These are phyloP conservation scores for Tribolium freemani DNA, from an alignment of 2,888 invertebrate genomes.

Conservation along the genomic window DNA sequence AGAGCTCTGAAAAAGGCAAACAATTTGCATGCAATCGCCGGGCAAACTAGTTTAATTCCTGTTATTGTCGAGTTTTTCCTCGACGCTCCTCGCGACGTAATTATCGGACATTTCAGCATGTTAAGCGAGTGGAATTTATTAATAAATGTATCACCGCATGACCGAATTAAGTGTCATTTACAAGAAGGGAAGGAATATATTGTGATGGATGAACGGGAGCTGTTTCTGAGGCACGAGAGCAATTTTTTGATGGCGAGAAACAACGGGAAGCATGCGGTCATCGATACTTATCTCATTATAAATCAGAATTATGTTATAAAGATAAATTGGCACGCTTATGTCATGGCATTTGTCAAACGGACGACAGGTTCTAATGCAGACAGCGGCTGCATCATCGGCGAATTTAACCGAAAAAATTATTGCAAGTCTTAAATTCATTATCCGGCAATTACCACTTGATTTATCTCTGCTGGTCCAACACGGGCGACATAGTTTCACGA, in stretches of 20 bases:
- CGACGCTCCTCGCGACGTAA: conserved; percentile 14
- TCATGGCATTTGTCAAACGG: conserved; percentile 57
- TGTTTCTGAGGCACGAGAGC: conserved; percentile 59
- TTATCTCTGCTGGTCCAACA: conserved; percentile 11
- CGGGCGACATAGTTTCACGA: conserved; percentile 22
- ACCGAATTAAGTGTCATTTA: conserved; percentile 43
- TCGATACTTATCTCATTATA: conserved; percentile 66
- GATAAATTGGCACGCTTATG: conserved; percentile 68
- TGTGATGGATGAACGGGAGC: conserved; percentile 51
- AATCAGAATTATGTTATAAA: conserved; percentile 67
- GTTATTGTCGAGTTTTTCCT: conserved; percentile 39
- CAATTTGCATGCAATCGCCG: conserved; percentile 42
- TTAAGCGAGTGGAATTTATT: conserved; percentile 35
- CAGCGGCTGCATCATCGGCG: background rate
- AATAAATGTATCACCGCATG: conserved; percentile 30
- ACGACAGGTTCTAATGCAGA: conserved; percentile 44
- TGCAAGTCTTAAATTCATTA: background rate
- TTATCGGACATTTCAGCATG: conserved; percentile 28
- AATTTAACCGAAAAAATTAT: background rate
- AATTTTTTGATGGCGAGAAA: conserved; percentile 56
- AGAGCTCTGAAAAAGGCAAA: conserved; percentile 41
- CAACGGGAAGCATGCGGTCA: conserved; percentile 67
- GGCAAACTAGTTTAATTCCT: conserved; percentile 43
- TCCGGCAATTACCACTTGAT: conserved; percentile 20
- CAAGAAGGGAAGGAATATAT: conserved; percentile 42